phyloP scores from a whole-genome alignment of 2,797 vertebrate genomes.

The Sebastolobus alascanus region DNA sequence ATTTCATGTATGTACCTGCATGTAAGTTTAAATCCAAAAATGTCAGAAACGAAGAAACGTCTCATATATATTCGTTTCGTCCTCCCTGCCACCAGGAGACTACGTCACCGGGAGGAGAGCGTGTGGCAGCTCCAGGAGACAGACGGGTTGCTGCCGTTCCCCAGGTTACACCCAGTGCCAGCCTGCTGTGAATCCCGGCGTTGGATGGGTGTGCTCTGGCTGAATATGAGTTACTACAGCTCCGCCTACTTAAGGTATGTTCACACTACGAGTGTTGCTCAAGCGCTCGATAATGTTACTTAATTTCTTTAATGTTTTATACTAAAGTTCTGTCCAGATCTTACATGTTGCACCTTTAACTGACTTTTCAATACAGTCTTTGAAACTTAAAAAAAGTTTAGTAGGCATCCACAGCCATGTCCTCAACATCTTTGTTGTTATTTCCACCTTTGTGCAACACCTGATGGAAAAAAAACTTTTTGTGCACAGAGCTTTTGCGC shows the following conservation, averaged over 20 bases:
- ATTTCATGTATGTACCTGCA: too few relatives aligned
- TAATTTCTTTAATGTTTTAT: too few relatives aligned
- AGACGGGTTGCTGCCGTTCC: not conserved
- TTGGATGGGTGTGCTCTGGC: fast-evolving
- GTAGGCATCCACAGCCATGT: not conserved
- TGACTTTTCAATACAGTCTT: not conserved
- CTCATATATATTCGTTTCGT: too few relatives aligned
- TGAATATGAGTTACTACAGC: not conserved
- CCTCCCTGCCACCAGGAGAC: too few relatives aligned
- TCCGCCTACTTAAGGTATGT: not conserved
- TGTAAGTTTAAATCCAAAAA: not conserved
- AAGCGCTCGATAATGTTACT: too few relatives aligned
- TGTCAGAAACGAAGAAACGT: not conserved
- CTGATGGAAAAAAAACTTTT: not conserved
- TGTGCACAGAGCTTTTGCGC: conserved; percentile 1
- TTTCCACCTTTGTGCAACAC: not conserved
- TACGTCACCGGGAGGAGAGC: too few relatives aligned
- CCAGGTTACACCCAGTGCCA: not conserved
- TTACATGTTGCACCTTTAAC: not conserved
- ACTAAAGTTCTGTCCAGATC: too few relatives aligned
- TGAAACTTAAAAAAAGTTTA: not conserved
- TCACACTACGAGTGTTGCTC: not conserved
- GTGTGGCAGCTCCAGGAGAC: too few relatives aligned
- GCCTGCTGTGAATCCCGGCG: not conserved
- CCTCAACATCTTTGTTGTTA: not conserved